Evolutionary conservation across 1,140 invertebrate genomes (phyloP).

Genomic region (Palaemon carinicauda): DNA sequence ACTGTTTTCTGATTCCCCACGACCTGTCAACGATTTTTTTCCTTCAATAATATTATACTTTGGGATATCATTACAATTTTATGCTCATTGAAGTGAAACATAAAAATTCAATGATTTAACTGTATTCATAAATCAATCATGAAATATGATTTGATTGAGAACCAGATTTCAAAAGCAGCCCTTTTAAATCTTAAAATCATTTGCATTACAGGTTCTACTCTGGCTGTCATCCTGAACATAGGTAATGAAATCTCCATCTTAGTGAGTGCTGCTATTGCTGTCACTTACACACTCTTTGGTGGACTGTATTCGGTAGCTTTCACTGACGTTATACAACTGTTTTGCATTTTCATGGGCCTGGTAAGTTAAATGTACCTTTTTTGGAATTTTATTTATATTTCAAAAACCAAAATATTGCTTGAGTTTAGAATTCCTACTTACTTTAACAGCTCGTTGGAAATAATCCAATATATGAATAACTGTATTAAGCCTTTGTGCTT

Average conservation of each 20-base stretch:
- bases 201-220: slow-evolving; percentile 68
- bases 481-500: too few species aligned
- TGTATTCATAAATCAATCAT: background rate
- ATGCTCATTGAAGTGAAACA: too few species aligned
- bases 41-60: too few species aligned
- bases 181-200: background rate
- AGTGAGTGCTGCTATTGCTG: slow-evolving; percentile 92
- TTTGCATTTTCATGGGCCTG: slow-evolving; percentile 97
- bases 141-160: background rate
- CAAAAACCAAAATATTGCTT: too few species aligned
- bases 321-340: slow-evolving; percentile 97
- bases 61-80: too few species aligned
- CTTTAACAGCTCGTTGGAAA: too few species aligned
- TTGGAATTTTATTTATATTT: too few species aligned
- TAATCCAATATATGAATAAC: too few species aligned
- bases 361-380: slow-evolving; percentile 68
- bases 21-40: too few species aligned
- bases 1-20: too few species aligned
- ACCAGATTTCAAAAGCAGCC: background rate
- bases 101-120: too few species aligned
- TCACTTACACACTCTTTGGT: slow-evolving; percentile 97
- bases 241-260: slow-evolving; percentile 92
- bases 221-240: slow-evolving; percentile 96
- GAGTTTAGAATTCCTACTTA: too few species aligned
- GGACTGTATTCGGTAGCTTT: slow-evolving; percentile 98